A percentile compares a stretch with the other conserved stretches of the same genome.
These are phyloP conservation scores for Asarcornis scutulata DNA, from an alignment of 2,113 vertebrate species.

Conservation along the genomic window DNA sequence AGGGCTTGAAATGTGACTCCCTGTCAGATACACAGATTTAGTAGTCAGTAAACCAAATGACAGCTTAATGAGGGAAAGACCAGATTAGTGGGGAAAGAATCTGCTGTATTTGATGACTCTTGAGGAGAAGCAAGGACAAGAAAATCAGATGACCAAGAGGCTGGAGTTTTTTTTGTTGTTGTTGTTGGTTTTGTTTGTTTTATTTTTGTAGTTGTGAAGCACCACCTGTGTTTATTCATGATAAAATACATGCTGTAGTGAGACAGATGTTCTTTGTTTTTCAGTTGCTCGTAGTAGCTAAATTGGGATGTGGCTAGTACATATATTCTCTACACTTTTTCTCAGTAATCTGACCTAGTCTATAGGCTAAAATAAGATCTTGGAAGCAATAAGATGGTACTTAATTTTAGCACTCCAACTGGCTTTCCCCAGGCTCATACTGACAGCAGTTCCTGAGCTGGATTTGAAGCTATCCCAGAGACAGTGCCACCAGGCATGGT, in stretches of 20 bases:
- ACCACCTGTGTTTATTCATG: background rate
- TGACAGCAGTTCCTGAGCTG: background rate
- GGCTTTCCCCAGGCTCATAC: background rate
- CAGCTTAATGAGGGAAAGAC: background rate
- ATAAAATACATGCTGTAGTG: rapidly evolving
- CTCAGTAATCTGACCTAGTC: too few species aligned
- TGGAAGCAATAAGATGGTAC: background rate
- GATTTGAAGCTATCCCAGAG: background rate
- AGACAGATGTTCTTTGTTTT: background rate
- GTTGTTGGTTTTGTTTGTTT: background rate
- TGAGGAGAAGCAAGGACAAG: background rate
- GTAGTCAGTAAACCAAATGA: background rate
- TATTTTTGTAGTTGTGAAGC: background rate
- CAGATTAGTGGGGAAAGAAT: background rate
- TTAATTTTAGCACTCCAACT: background rate
- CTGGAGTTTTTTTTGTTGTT: background rate
- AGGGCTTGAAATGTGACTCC: background rate
- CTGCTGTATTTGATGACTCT: background rate
- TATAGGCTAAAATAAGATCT: too few species aligned
- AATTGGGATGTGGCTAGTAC: too few species aligned
- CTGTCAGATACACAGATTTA: background rate
- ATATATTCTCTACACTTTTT: too few species aligned
- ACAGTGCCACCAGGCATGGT: background rate
- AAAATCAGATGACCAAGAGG: background rate
- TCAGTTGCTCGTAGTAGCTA: background rate